phyloP scores from a whole-genome alignment of 2,888 invertebrate species.

The Drosophila nr. perissopoda region DNA sequence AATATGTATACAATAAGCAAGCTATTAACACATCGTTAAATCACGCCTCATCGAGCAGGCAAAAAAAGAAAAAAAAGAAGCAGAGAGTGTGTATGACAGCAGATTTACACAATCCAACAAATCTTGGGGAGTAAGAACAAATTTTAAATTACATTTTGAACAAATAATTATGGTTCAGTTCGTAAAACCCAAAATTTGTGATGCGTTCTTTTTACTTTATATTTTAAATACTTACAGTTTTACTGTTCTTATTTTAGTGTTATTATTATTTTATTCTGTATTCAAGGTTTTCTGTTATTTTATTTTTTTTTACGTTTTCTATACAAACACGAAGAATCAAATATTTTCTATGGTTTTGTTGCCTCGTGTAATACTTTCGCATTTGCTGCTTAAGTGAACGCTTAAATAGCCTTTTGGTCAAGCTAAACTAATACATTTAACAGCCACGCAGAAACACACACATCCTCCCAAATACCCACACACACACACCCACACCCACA shows the following conservation, averaged over 20 bases:
- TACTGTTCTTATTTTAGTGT: neutral
- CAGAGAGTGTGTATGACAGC: neutral
- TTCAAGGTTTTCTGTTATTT: neutral
- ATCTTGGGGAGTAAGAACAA: neutral
- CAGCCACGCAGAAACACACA: slow-evolving; percentile 22
- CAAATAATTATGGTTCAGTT: neutral
- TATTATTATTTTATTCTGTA: neutral
- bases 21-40: slow-evolving; percentile 67
- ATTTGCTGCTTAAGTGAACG: slow-evolving; percentile 59
- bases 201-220: neutral
- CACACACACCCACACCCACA: neutral
- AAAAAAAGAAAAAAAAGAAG: neutral
- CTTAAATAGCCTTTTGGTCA: slow-evolving; percentile 69
- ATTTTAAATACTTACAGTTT: neutral
- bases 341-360: slow-evolving; percentile 19
- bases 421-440: slow-evolving; percentile 71
- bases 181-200: neutral
- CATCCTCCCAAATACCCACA: rapidly evolving
- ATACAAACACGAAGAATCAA: neutral
- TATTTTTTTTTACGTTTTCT: neutral
- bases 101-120: neutral
- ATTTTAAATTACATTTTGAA: neutral
- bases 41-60: slow-evolving; percentile 37
- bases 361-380: slow-evolving; percentile 39
- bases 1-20: slow-evolving; percentile 61